Base-by-base conservation (phyloP, 2,888 invertebrate species). In the Drosophila imparisetae region DNA sequence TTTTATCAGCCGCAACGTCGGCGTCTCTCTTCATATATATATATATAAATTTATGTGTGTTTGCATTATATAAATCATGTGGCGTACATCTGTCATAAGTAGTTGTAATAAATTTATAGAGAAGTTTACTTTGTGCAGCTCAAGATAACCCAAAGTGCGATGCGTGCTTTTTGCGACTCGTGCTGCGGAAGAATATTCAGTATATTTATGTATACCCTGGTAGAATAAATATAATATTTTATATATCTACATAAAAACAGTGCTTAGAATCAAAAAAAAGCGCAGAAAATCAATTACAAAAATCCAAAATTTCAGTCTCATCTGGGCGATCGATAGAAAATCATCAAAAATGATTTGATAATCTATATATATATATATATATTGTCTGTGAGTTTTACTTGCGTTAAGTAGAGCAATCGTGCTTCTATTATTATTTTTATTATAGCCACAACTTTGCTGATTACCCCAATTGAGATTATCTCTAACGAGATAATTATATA, bases 1-100 rank as follows among this genome's bases (percentile, higher is more conserved):
- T 86, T 87, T 87, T 87, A 86, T 88, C 86, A 88, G 76, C 53
- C 85, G 88, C 88, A 87, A 86, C 72, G 85, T n/a, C 59, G 59
- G 30, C 49, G 27, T 75, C 66, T 72, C 24, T 30, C 38, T 34
- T 7, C 53, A 8, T 27, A 11, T 49, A 13, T 24, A 0, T 42
- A 1, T 54, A 3, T 32, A 1, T 64, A 6, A 49, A 8, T 53
- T 30, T 45, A 6, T 65, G 59, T 52, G 42, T 66, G 55, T 57
- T 32, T 58, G 6, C 30, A 52, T 42, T 4, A 50, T 62, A 86
- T 86, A 86, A 86, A 85, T 85, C 86, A 83, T 75, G 49, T 53
- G 54, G 48, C 71, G 67, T 79, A 70, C 84, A 86, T 80, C 84
- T 84, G 84, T 84, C 84, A 84, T 61, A 72, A 75, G 75, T 78